phyloP scores from a whole-genome alignment of 2,888 invertebrate species.

The Eurytoma adleriae region DNA sequence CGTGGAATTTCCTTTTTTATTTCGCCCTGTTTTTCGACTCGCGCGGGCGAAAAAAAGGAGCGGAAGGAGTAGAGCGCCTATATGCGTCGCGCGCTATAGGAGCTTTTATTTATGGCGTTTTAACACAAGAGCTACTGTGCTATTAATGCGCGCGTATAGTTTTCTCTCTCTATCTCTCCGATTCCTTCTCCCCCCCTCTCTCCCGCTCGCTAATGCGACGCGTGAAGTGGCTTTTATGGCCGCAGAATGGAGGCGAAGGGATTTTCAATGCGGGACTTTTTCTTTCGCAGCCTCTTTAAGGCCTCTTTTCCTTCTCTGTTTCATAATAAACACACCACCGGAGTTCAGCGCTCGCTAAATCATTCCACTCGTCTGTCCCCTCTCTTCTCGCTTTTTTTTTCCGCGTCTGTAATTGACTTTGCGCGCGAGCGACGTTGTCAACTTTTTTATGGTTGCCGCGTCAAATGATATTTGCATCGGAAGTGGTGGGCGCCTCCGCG shows the following conservation, averaged over 20 bases:
- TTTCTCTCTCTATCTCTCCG: no score
- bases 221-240: slow-evolving; percentile 55
- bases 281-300: slow-evolving; percentile 39
- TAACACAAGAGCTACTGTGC: slow-evolving; percentile 48
- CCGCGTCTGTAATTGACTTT: slow-evolving; percentile 42
- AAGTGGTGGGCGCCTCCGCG: slow-evolving; percentile 11
- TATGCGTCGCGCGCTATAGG: slow-evolving; percentile 23
- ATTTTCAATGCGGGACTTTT: slow-evolving; percentile 46
- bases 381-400: background rate
- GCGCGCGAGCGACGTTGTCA: slow-evolving; percentile 29
- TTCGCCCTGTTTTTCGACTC: background rate
- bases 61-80: slow-evolving; percentile 33
- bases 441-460: slow-evolving; percentile 37
- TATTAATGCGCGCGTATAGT: slow-evolving; percentile 50
- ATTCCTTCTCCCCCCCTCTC: no score
- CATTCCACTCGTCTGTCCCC: slow-evolving; percentile 1
- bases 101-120: slow-evolving; percentile 55
- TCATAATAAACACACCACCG: slow-evolving; percentile 37
- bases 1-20: background rate
- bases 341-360: slow-evolving; percentile 33
- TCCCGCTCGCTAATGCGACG: slow-evolving; percentile 43
- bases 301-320: slow-evolving; percentile 37
- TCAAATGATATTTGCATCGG: slow-evolving; percentile 39
- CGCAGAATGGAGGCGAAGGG: slow-evolving; percentile 17
- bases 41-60: background rate